These are phyloP conservation scores for Scomber colias DNA, from an alignment of 2,113 vertebrate species.

Conservation along the genomic window DNA sequence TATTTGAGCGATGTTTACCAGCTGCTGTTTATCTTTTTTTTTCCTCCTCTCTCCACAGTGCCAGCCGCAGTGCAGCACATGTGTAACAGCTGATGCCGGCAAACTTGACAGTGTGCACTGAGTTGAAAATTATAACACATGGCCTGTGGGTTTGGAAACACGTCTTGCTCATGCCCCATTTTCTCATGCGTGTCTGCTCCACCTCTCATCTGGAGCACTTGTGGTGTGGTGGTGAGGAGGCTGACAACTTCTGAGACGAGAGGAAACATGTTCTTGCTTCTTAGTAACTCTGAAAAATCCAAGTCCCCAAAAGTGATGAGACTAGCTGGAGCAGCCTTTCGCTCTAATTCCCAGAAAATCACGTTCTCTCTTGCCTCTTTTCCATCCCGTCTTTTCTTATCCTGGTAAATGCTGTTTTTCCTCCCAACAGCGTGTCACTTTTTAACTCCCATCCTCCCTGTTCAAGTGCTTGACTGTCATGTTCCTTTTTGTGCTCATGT, in stretches of 20 bases:
- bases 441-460: conserved; percentile 38
- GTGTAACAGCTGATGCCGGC: conserved; percentile 67
- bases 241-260: conserved; percentile 61
- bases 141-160: conserved; percentile 62
- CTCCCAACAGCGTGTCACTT: conserved; percentile 14
- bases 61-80: conserved; percentile 18
- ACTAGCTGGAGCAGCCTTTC: conserved; percentile 27
- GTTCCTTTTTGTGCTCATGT: conserved; percentile 23
- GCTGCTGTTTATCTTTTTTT: conserved; percentile 45
- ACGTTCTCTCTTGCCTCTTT: conserved; percentile 31
- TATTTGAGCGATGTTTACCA: conserved; percentile 23
- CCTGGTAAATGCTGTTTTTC: conserved; percentile 37
- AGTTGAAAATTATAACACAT: conserved; percentile 62
- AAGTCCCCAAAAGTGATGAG: conserved; percentile 41
- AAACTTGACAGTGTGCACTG: conserved; percentile 65
- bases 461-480: conserved; percentile 36
- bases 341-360: conserved; percentile 53
- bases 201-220: conserved; percentile 68
- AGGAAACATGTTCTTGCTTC: conserved; percentile 53
- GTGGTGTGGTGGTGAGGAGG: conserved; percentile 35
- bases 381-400: conserved; percentile 34
- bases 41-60: background rate
- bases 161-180: conserved; percentile 67
- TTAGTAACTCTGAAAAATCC: conserved; percentile 31
- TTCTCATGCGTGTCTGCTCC: conserved; percentile 59